Evolutionary conservation across 2,888 invertebrate genomes (phyloP), one percentile per base, ranked within the genome.

Genomic region (Drosophila eohydei): DNA sequence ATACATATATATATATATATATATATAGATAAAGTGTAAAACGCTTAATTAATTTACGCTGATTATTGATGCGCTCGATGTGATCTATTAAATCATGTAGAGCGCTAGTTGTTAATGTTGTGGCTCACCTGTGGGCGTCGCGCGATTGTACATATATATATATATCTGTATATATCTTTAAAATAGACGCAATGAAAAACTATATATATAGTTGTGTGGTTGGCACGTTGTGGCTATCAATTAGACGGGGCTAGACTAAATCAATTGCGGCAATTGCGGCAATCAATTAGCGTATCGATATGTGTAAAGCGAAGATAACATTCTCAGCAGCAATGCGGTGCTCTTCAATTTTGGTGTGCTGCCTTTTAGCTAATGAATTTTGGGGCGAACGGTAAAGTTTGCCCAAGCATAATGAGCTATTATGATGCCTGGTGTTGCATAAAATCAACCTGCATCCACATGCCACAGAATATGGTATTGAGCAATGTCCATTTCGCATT

Each of bases 401-500:
- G 78, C 50, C 46, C 41, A 70, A 74, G 51, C 84, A 79, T 89
- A 89, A 84, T 84, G 80, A 84, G 85, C 88, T 84, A 84, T 84
- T 84, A 88, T 84, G 89, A 86, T 72, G 88, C 77, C 77, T 68
- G 74, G 74, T 50, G 80, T 65, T 85, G 77, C 89, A 88, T 74
- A 80, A 83, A 81, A 81, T 80, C 71, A 54, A 62, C 61, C 44
- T 80, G 72, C 64, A 63, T 70, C 48, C 48, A 61, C 64, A 46
- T 46, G 54, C 44, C 62, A 67, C 66, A 64, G 81, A 80, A 88
- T 86, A 77, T 83, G 60, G 80, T 74, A 88, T 89, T 88, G 83
- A 82, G 90, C 88, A 86, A 88, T 89, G 88, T 83, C 81, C 88
- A 87, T 84, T 87, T 89, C 74, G 77, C 85, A 88, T 89, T 80